These are phyloP conservation scores for Neodiprion fabricii DNA, from an alignment of 1,140 invertebrate species.

Conservation along the genomic window DNA sequence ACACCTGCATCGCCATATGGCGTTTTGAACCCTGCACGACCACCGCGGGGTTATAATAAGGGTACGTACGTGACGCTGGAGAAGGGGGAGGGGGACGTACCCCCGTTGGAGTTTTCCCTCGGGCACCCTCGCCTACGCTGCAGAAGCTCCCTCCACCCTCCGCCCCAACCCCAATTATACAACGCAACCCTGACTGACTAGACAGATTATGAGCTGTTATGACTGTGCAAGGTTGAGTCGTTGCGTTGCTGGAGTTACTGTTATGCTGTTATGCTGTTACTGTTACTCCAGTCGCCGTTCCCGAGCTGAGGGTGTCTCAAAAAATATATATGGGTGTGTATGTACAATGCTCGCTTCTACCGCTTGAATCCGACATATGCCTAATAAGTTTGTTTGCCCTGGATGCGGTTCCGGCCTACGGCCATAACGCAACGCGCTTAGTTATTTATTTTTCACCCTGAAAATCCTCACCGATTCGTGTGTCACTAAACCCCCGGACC, in stretches of 20 bases:
- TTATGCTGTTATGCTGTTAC: neutral
- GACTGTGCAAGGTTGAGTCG: conserved; percentile 50
- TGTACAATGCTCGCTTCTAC: neutral
- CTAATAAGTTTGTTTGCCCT: conserved; percentile 45
- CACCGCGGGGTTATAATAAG: neutral
- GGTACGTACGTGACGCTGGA: neutral
- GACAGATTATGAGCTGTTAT: conserved; percentile 60
- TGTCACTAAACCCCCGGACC: conserved; percentile 8
- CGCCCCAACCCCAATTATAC: conserved; percentile 47
- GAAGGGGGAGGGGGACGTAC: conserved; percentile 10
- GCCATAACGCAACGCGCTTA: conserved; percentile 31
- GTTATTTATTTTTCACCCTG: conserved; percentile 34
- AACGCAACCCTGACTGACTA: conserved; percentile 39
- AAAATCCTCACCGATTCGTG: conserved; percentile 38
- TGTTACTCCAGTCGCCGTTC: conserved; percentile 19
- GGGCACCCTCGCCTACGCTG: conserved; percentile 23
- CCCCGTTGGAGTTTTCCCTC: conserved; percentile 17
- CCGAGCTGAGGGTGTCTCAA: conserved; percentile 26
- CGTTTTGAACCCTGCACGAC: conserved; percentile 42
- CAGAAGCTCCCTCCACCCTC: conserved; percentile 26
- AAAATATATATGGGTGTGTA: neutral
- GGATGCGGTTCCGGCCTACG: neutral
- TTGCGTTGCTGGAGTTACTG: too few species aligned
- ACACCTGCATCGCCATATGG: conserved; percentile 62
- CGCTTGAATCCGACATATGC: conserved; percentile 44